These are phyloP conservation scores for Gnathonemus echidnorhynchus DNA, from an alignment of 2,113 vertebrate species.

Conservation along the genomic window DNA sequence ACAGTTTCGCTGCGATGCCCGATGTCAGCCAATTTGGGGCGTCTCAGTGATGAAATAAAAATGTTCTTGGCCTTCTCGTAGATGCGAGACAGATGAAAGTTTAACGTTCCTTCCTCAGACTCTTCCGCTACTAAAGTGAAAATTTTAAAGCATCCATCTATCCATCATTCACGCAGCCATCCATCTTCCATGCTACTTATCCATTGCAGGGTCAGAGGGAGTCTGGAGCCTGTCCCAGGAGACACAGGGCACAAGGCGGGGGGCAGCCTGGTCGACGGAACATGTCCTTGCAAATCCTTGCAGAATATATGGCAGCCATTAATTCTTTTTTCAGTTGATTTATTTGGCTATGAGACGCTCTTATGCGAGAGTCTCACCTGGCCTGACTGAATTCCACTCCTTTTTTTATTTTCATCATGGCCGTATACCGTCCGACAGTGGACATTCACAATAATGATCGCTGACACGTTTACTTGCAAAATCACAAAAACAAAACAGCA, in stretches of 20 bases:
- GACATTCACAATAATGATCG: background rate
- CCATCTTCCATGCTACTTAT: background rate
- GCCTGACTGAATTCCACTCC: background rate
- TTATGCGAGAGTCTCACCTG: background rate
- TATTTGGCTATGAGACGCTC: background rate
- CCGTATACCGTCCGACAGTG: background rate
- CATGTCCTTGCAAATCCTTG: background rate
- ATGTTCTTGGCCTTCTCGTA: constrained; percentile 28
- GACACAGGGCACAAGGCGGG: background rate
- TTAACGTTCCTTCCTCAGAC: background rate
- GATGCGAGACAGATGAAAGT: constrained; percentile 8
- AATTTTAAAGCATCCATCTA: background rate
- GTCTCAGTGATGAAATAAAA: constrained; percentile 39
- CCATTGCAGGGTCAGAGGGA: background rate
- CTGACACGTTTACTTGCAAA: background rate
- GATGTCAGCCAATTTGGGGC: constrained; percentile 42
- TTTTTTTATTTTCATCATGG: background rate
- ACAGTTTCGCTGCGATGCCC: constrained; percentile 33
- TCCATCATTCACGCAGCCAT: background rate
- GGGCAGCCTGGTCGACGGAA: background rate
- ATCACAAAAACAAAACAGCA: background rate
- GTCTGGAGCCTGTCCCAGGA: background rate
- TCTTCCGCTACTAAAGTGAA: background rate
- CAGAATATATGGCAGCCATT: background rate
- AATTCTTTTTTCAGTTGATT: background rate